Evolutionary conservation across 2,113 vertebrate species (phyloP).

Genomic region (Platysternon megacephalum): DNA sequence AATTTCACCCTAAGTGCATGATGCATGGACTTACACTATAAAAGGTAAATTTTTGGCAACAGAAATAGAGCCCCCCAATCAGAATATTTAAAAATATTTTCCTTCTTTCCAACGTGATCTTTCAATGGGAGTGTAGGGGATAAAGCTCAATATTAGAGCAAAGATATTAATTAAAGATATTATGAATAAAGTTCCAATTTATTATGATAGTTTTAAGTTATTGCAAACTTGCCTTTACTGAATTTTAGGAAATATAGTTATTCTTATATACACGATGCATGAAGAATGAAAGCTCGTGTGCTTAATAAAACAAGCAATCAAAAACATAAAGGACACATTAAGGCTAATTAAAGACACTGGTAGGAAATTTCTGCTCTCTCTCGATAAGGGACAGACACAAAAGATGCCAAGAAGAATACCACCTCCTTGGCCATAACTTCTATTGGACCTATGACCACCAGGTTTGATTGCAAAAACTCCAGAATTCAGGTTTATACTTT

Average conservation of each 20-base stretch:
- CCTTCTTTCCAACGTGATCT: background rate
- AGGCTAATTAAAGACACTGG: background rate
- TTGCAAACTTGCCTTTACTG: background rate
- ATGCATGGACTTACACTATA: background rate
- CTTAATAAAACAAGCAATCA: too few species aligned
- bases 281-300: background rate
- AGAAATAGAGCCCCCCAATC: rapidly evolving
- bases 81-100: background rate
- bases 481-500: background rate
- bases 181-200: constrained; percentile 4
- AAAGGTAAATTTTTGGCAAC: background rate
- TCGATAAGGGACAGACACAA: background rate
- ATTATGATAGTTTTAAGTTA: background rate
- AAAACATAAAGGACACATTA: background rate
- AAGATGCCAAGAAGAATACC: background rate
- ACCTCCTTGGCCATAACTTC: background rate
- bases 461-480: background rate
- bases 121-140: background rate
- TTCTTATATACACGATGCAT: background rate
- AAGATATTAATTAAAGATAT: background rate
- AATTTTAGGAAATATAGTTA: background rate
- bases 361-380: background rate
- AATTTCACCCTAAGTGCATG: background rate
- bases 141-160: background rate
- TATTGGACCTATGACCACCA: background rate